Evolutionary conservation across 2,888 invertebrate genomes (phyloP).

Genomic region (Sylvicola cinctus): DNA sequence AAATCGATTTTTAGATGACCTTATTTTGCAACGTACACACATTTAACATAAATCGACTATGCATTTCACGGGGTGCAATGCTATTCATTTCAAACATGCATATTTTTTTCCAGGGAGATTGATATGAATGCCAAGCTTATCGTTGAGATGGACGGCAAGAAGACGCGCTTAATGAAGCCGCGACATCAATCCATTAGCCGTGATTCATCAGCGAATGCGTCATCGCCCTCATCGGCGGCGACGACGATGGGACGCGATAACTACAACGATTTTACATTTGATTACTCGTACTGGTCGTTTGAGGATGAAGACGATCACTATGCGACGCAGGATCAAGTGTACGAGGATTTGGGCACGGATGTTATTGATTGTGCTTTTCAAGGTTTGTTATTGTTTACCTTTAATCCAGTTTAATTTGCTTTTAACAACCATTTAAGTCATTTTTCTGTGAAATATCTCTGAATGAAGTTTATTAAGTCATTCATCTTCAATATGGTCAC

Average conservation of each 20-base stretch:
- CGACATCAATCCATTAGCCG: constrained; percentile 28
- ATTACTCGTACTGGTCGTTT: constrained; percentile 76
- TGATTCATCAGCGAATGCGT: constrained; percentile 2
- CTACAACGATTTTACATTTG: constrained; percentile 73
- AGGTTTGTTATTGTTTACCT: too few relatives aligned
- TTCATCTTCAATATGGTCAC: too few relatives aligned
- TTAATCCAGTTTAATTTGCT: too few relatives aligned
- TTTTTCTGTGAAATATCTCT: too few relatives aligned
- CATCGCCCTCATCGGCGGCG: constrained; percentile 9
- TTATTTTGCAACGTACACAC: too few relatives aligned
- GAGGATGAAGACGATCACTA: constrained; percentile 46
- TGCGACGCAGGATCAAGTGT: constrained; percentile 64
- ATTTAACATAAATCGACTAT: too few relatives aligned
- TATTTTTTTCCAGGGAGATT: constrained; percentile 38
- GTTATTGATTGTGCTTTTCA: constrained; percentile 55
- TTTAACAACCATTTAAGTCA: too few relatives aligned
- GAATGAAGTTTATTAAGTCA: too few relatives aligned
- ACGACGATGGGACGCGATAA: constrained; percentile 28
- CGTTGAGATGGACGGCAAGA: constrained; percentile 70
- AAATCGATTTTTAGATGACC: constrained; percentile 3
- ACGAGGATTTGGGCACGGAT: constrained; percentile 48
- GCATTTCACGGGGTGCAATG: too few relatives aligned
- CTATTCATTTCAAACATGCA: constrained; percentile 9
- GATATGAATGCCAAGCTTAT: constrained; percentile 67
- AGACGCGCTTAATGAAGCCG: constrained; percentile 53